Evolutionary conservation across 2,113 vertebrate genomes (phyloP).

Genomic region (Galeopterus variegatus): DNA sequence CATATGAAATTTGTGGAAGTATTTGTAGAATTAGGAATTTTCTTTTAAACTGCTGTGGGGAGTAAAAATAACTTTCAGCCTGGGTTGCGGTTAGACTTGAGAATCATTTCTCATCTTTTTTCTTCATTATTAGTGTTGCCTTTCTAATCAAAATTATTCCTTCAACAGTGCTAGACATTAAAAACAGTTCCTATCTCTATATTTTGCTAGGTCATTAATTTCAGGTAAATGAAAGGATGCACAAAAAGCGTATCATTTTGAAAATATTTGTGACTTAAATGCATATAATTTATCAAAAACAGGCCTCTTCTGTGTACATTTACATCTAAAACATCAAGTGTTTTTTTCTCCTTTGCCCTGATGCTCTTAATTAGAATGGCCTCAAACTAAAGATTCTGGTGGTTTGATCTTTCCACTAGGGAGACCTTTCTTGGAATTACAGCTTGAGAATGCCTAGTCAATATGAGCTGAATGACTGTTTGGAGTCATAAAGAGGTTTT

Average conservation of each 20-base stretch:
- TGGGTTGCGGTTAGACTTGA: not conserved
- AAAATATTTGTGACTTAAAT: not conserved
- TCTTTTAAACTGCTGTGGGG: not conserved
- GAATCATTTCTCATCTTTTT: not conserved
- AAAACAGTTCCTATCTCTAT: not conserved
- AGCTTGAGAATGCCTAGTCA: not conserved
- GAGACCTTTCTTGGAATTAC: not conserved
- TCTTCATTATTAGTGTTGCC: not conserved
- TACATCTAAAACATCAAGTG: not conserved
- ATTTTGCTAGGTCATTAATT: not conserved
- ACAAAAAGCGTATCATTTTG: not conserved
- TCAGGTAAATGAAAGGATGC: not conserved
- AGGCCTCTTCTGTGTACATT: not conserved
- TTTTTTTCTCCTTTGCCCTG: not conserved
- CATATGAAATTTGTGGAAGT: not conserved
- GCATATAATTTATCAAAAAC: not conserved
- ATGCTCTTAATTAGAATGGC: not conserved
- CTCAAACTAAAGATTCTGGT: not conserved
- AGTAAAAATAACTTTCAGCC: not conserved
- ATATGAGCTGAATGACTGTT: not conserved
- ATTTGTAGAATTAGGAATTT: not conserved
- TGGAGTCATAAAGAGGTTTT: not conserved
- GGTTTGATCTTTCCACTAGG: not conserved
- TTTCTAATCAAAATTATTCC: not conserved
- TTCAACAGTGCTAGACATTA: not conserved